Evolutionary conservation across 2,797 vertebrate genomes (phyloP), one percentile per base, ranked within the genome.

Genomic region (Amniataba percoides): DNA sequence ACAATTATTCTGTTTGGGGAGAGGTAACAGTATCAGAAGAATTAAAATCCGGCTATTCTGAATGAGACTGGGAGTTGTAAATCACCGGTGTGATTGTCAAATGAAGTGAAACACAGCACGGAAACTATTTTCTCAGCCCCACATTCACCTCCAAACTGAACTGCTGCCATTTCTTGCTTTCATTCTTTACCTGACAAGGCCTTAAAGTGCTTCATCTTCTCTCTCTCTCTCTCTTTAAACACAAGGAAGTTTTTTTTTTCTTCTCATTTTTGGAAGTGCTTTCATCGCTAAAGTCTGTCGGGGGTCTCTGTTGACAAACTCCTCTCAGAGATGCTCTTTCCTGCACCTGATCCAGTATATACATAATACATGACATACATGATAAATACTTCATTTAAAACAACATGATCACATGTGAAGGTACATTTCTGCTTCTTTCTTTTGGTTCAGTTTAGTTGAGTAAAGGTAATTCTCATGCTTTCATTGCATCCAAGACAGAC

Each of bases 141-240:
- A 34, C 67, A 56, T 74, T 81, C 40, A 66, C 31, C 71, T 78
- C 69, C 62, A 85, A 56, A 80, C 69, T 40, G 48, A 65, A 83
- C 57, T 10, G 39, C 72, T 45, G 51, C 48, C 19, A 40, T 60
- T 71, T 74, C 56, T 69, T 69, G 58, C 53, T 52, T 13, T 85
- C 67, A 55, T 70, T 80, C 77, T 57, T 68, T 74, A 79, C 86
- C 86, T 74, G 74, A 87, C 90, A 85, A 83, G 77, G 80, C 64
- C 77, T 87, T 94, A 93, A 94, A 94, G 90, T 93, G 92, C 94
- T 88, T 90, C 59, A 52, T 31, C 27, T 31, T 31, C 69, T 78
- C 71, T 84, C 71, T 76, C 71, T 76, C 62, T 69, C 34, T 53
- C 57, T 39, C 49, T 25, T 70, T 63, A 5, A 73, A 87, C 48